phyloP scores from a whole-genome alignment of 1,140 invertebrate genomes.

The Lepeophtheirus salmonis region DNA sequence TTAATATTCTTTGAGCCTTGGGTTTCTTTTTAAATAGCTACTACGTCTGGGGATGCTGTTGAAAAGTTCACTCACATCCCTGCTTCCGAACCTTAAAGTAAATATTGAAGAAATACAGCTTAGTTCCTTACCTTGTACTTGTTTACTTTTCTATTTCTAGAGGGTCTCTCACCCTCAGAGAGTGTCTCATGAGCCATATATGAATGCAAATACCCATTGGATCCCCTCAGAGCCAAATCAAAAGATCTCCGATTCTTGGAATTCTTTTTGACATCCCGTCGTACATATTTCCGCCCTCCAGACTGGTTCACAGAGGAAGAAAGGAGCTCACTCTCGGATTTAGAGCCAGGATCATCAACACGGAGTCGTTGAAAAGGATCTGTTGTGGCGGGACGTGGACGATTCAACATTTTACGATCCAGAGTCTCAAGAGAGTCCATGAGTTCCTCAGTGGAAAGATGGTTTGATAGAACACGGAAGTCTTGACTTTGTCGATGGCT shows the following conservation, averaged over 20 bases:
- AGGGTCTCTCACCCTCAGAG: background rate
- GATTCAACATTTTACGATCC: background rate
- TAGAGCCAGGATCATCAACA: background rate
- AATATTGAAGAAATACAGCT: too few relatives aligned
- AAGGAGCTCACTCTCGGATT: background rate
- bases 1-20: too few relatives aligned
- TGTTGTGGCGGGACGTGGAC: background rate
- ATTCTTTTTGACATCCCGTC: background rate
- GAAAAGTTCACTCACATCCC: too few relatives aligned
- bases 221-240: background rate
- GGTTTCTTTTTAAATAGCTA: too few relatives aligned
- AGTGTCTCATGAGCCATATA: background rate
- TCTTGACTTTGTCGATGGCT: background rate
- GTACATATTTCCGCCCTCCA: background rate
- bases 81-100: too few relatives aligned
- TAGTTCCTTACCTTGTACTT: too few relatives aligned
- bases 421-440: background rate
- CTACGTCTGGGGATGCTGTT: too few relatives aligned
- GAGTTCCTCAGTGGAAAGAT: background rate
- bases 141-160: background rate
- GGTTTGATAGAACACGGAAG: background rate
- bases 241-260: background rate
- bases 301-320: background rate
- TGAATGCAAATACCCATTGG: background rate
- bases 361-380: background rate